phyloP scores from a whole-genome alignment of 2,113 vertebrate species.

The Rousettus leschenaultii region DNA sequence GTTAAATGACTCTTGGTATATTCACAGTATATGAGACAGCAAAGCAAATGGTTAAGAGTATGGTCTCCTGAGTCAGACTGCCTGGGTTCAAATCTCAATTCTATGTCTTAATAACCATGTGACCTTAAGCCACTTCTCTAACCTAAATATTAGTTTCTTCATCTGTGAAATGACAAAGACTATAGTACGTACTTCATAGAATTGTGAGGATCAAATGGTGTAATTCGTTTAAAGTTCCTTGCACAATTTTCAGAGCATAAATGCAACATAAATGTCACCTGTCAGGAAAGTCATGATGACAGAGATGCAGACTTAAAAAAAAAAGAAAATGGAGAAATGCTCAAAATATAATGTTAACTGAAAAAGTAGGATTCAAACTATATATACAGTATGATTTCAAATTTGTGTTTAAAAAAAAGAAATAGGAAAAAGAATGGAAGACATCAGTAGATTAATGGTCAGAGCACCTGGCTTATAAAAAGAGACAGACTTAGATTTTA shows the following conservation, averaged over 20 bases:
- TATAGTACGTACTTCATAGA: background rate
- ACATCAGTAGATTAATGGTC: background rate
- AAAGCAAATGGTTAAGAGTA: background rate
- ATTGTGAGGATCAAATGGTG: background rate
- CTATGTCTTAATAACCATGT: background rate
- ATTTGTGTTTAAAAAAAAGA: slow-evolving; percentile 20
- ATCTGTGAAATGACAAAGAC: slow-evolving; percentile 3
- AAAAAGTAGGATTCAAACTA: background rate
- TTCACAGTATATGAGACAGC: background rate
- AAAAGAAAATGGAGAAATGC: background rate
- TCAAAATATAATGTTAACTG: background rate
- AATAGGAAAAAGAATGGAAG: slow-evolving; percentile 19
- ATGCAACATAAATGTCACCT: background rate
- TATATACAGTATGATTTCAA: background rate
- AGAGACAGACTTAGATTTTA: background rate
- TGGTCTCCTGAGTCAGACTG: background rate
- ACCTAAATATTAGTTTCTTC: slow-evolving; percentile 32
- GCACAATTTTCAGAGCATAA: background rate
- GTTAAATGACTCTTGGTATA: background rate
- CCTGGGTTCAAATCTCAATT: background rate
- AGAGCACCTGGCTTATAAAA: background rate
- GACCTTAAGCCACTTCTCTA: slow-evolving; percentile 1
- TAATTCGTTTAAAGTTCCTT: background rate
- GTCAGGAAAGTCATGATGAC: background rate
- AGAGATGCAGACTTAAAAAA: background rate